A percentile compares a stretch with the other conserved stretches of the same genome.
These are phyloP conservation scores for Zhuqinia jingwanae DNA, from an alignment of 2,888 invertebrate species.

Conservation along the genomic window DNA sequence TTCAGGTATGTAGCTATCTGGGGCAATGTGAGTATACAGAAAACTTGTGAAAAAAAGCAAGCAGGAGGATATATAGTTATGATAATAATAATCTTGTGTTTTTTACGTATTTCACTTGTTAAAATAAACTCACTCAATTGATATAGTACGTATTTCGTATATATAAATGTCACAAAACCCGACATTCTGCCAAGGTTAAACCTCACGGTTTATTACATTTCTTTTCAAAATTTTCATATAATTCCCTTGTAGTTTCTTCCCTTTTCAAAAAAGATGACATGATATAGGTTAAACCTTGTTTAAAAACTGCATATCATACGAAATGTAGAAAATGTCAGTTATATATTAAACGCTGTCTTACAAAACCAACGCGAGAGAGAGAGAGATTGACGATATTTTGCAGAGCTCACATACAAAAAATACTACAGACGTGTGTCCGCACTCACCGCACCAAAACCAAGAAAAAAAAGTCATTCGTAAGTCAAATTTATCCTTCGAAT, in stretches of 20 bases:
- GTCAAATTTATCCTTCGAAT: constrained; percentile 63
- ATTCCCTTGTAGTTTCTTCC: background rate
- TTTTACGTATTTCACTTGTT: too few species aligned
- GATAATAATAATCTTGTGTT: too few species aligned
- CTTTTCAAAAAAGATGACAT: constrained; percentile 1
- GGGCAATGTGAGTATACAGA: too few species aligned
- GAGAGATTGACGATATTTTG: constrained; percentile 29
- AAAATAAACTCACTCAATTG: too few species aligned
- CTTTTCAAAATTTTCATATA: background rate
- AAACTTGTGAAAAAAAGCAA: too few species aligned
- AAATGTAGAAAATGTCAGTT: constrained; percentile 35
- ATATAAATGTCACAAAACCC: too few species aligned
- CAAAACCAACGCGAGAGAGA: background rate
- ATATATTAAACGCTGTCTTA: background rate
- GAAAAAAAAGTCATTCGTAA: constrained; percentile 63
- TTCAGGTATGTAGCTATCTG: too few species aligned
- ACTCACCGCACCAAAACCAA: constrained; percentile 8
- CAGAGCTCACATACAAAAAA: constrained; percentile 27
- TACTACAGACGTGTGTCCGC: too few species aligned
- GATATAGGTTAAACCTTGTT: constrained; percentile 47
- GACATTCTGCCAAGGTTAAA: constrained; percentile 26
- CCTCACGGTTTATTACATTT: background rate
- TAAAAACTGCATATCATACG: constrained; percentile 10
- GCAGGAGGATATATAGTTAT: too few species aligned
- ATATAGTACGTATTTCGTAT: too few species aligned